Percentiles rank a stretch among this genome's conserved stretches.
Evolutionary conservation across 2,888 invertebrate species (phyloP).

Genomic region (Crematogaster levior): DNA sequence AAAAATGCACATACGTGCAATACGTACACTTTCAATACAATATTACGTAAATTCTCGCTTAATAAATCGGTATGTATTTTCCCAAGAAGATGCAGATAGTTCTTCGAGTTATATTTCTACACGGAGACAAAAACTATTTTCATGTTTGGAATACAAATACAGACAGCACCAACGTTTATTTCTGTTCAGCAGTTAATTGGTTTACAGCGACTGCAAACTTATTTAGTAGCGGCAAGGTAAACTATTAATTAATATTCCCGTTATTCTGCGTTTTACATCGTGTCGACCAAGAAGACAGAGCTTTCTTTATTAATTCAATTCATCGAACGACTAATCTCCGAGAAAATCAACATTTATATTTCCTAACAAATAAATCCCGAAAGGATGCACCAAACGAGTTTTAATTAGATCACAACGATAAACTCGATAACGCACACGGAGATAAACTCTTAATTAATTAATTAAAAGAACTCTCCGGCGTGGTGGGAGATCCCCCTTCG

Average conservation of each 20-base stretch:
- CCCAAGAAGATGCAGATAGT: neutral
- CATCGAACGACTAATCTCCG: conserved; percentile 16
- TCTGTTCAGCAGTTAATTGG: conserved; percentile 42
- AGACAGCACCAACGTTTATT: conserved; percentile 1
- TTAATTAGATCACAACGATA: conserved; percentile 51
- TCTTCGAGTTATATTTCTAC: conserved; percentile 31
- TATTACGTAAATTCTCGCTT: neutral
- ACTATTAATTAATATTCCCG: conserved; percentile 45
- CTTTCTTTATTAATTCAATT: conserved; percentile 37
- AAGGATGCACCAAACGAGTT: conserved; percentile 20
- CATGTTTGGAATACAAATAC: conserved; percentile 44
- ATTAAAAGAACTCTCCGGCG: conserved; percentile 32
- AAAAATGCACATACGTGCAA: neutral
- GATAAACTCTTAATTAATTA: conserved; percentile 55
- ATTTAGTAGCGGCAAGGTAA: conserved; percentile 37
- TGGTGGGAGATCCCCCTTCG: neutral
- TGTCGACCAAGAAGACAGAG: neutral
- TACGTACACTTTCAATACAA: neutral
- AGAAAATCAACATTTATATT: conserved; percentile 47
- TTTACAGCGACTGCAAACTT: conserved; percentile 35
- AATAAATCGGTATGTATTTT: neutral
- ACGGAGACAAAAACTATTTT: conserved; percentile 25
- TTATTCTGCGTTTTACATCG: conserved; percentile 17
- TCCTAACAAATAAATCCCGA: conserved; percentile 48
- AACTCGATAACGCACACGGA: conserved; percentile 21